Percentiles rank a stretch among this genome's conserved stretches.
Evolutionary conservation across 23 tunicate species (phyloP).

Genomic region (Diplosoma virens): DNA sequence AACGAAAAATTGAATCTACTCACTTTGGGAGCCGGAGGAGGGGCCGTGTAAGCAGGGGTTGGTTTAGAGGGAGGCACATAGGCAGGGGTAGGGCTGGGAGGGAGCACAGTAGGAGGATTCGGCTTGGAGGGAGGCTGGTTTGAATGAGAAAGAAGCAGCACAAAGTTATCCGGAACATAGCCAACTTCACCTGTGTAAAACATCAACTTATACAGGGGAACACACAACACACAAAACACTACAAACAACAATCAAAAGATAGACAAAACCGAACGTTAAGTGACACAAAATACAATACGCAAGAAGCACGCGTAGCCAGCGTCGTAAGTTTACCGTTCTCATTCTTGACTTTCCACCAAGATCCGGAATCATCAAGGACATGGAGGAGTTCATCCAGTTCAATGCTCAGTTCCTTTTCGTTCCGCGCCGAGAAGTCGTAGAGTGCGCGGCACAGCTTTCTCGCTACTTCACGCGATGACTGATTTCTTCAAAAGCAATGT

Average conservation of each 20-base stretch:
- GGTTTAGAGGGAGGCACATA: not conserved
- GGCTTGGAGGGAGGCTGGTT: conserved; percentile 27
- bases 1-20: too few species aligned
- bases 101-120: conserved; percentile 29
- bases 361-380: conserved; percentile 51
- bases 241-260: not conserved
- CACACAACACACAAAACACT: too few species aligned
- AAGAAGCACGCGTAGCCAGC: too few species aligned
- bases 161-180: conserved; percentile 46
- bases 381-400: conserved; percentile 70
- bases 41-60: too few species aligned
- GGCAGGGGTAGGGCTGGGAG: conserved; percentile 20
- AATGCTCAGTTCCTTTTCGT: conserved; percentile 69
- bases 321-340: conserved; percentile 33
- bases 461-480: too few species aligned
- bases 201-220: not conserved
- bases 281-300: too few species aligned
- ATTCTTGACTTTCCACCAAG: conserved; percentile 79
- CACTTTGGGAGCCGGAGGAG: not conserved
- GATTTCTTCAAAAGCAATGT: too few species aligned
- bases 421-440: conserved; percentile 61
- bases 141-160: conserved; percentile 55
- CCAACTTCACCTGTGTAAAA: conserved; percentile 45
- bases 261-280: not conserved
- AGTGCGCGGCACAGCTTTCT: conserved; percentile 75